Evolutionary conservation across 2,888 invertebrate species (phyloP), one percentile per base, ranked within the genome.

Genomic region (Ennomos erosarius): DNA sequence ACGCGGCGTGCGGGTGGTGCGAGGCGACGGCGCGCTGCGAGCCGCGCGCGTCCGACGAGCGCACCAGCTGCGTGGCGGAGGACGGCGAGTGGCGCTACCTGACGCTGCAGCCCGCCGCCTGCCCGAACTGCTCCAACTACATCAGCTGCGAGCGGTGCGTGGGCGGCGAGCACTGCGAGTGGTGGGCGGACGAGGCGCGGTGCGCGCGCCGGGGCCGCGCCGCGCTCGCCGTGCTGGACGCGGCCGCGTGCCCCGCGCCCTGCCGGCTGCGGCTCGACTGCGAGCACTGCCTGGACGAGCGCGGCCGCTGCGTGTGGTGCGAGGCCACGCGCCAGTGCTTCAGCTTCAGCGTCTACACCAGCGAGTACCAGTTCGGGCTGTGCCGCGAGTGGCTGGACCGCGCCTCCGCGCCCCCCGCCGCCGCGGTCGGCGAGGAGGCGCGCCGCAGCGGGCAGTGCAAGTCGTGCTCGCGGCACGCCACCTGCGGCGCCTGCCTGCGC

Each of bases 331-430:
- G 96, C 62, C 97, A 97, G 77, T 99, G 99, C 84, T 98, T 99
- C 81, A 97, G 98, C 67, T 98, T 99, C 85, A 97, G 98, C n/a
- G 97, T 98, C 1, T 98, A 98, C 85, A 98, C 98, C 8, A 97
- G 98, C 69, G 97, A 98, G 78, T 98, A 97, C 86, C 97, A 98
- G 79, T 98, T 98, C 85, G 99, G 98, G 0, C 93, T 97, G 77
- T 99, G 98, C 76, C 94, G 97, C 39, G 97, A 98, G 81, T 98
- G 98, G 98, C 94, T 98, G 60, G 98, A 98, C 85, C 96, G 96
- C 74, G 95, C 95, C 1, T 94, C 94, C 43, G 86, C 93, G 13
- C 54, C 66, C 9, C 47, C 55, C 10, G 51, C 59, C 9, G 40
- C 53, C 12, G 26, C 59, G 10, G 60, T 58, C 9, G 88, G 85